phyloP scores from a whole-genome alignment of 2,888 invertebrate genomes.

The Pyrrhosoma nymphula region DNA sequence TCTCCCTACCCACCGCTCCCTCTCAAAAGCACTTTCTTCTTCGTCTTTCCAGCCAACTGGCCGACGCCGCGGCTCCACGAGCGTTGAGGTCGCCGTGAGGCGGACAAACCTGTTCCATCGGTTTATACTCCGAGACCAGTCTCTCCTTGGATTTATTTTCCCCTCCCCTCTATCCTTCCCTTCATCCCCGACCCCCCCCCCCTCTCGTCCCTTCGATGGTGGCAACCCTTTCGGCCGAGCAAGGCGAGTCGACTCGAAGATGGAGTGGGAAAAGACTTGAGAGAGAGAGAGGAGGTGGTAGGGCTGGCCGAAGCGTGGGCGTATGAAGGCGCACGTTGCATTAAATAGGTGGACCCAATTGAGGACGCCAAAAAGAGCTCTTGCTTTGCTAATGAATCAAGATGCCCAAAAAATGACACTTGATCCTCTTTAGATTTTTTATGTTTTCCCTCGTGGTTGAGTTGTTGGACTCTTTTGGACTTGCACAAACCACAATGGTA shows the following conservation, averaged over 20 bases:
- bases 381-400: not conserved
- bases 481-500: too few species aligned
- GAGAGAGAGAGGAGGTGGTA: not conserved
- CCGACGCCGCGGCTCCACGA: not conserved
- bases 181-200: not conserved
- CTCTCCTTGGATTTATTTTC: not conserved
- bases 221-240: slow-evolving; percentile 22
- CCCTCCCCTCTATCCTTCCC: slow-evolving; percentile 1
- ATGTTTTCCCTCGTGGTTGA: too few species aligned
- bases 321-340: not conserved
- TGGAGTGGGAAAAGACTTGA: not conserved
- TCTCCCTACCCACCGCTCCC: not conserved
- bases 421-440: too few species aligned
- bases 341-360: not conserved
- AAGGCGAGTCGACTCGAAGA: not conserved
- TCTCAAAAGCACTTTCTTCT: not conserved
- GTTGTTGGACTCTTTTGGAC: too few species aligned
- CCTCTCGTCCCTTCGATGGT: not conserved
- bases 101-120: slow-evolving; percentile 54
- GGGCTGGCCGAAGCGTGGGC: not conserved
- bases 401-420: not conserved
- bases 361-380: not conserved
- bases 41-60: not conserved
- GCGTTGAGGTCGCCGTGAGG: slow-evolving; percentile 52
- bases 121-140: slow-evolving; percentile 51